These are phyloP conservation scores for Castor canadensis DNA, from an alignment of 2,113 vertebrate genomes.

Conservation along the genomic window DNA sequence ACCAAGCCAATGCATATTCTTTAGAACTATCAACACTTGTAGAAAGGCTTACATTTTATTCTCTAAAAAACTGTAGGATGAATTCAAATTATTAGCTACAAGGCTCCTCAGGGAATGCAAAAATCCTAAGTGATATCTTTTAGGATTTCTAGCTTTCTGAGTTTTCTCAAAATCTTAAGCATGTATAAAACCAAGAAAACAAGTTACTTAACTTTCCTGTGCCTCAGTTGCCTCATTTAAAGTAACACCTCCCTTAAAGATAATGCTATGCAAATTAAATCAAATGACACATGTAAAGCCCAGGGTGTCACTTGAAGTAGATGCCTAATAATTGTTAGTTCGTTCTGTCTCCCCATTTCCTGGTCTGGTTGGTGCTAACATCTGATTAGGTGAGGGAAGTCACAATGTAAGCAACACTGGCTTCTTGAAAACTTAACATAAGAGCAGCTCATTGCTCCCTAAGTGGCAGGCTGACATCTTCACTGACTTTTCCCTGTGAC, in stretches of 20 bases:
- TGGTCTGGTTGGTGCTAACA: neutral
- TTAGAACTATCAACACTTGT: neutral
- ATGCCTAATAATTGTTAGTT: neutral
- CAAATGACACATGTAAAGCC: neutral
- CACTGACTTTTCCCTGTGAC: neutral
- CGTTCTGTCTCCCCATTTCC: neutral
- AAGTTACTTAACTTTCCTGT: neutral
- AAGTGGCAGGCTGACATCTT: neutral
- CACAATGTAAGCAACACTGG: neutral
- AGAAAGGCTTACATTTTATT: neutral
- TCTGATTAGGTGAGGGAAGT: neutral
- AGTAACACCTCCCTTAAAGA: neutral
- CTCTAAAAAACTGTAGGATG: neutral
- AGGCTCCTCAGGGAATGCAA: neutral
- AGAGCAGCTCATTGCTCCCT: neutral
- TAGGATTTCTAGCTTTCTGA: conserved; percentile 16
- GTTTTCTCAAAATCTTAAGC: neutral
- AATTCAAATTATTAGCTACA: neutral
- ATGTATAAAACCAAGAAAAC: neutral
- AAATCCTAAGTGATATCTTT: neutral
- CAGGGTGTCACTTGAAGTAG: neutral
- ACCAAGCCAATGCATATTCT: neutral
- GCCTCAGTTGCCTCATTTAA: neutral
- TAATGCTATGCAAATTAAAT: neutral
- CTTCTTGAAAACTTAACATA: neutral